Conservation (phyloP, 2,888 invertebrate genomes). For the Ptychoptera albimana region DNA sequence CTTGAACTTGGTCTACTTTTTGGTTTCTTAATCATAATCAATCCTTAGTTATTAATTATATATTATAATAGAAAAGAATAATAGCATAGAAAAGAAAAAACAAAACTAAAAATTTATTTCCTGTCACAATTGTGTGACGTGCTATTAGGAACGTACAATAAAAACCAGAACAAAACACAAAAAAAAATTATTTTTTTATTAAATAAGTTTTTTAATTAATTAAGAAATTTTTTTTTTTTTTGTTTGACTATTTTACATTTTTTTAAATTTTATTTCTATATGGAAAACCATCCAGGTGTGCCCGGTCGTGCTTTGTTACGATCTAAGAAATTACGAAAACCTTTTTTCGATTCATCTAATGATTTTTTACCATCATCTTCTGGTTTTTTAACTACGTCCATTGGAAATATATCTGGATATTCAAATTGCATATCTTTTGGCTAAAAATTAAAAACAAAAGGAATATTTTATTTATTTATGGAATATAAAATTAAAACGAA, state of each 20-base stretch:
- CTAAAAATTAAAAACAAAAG: conserved; percentile 43
- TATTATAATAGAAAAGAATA: too few species aligned
- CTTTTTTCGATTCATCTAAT: conserved; percentile 43
- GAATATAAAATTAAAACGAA: conserved; percentile 6
- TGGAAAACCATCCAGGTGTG: conserved; percentile 64
- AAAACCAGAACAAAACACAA: too few species aligned
- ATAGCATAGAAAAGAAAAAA: too few species aligned
- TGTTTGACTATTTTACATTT: background rate
- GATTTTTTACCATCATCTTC: conserved; percentile 42
- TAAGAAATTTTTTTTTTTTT: background rate
- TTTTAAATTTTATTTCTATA: conserved; percentile 30
- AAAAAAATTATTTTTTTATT: too few species aligned
- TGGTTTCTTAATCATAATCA: too few species aligned
- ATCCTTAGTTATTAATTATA: too few species aligned
- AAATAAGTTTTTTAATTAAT: too few species aligned
- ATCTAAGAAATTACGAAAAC: conserved; percentile 40
- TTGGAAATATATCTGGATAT: conserved; percentile 57
- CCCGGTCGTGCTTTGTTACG: conserved; percentile 52
- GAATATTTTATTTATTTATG: conserved; percentile 7
- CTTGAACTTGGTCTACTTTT: too few species aligned
- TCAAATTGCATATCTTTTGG: conserved; percentile 53
- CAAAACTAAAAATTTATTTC: too few species aligned
- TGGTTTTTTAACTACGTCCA: conserved; percentile 32
- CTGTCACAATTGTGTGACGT: too few species aligned
- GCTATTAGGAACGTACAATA: too few species aligned